A percentile compares a stretch with the other conserved stretches of the same genome.
Conservation (phyloP, 2,797 vertebrate species). For the Scarus forsteni region DNA sequence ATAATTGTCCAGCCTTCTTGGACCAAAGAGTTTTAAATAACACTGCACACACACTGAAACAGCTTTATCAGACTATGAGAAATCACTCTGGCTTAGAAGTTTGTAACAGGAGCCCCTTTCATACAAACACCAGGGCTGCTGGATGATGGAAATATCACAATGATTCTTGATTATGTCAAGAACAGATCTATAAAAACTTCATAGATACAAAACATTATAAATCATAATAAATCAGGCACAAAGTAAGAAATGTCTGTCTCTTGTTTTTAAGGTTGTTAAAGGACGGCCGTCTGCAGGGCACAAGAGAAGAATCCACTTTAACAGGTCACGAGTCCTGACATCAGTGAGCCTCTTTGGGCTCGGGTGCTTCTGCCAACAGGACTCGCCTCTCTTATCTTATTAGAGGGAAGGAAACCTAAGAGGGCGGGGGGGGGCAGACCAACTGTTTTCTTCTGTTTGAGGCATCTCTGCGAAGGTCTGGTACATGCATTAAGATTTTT, state of each 20-base stretch:
- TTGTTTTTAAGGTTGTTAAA: no score
- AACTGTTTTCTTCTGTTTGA: not conserved
- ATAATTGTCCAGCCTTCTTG: not conserved
- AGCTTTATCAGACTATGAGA: not conserved
- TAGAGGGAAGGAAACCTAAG: constrained; percentile 22
- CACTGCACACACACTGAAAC: not conserved
- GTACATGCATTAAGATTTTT: no score
- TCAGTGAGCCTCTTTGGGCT: constrained; percentile 11
- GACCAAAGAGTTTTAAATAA: not conserved
- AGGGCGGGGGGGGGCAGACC: constrained; percentile 2
- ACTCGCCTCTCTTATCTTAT: constrained; percentile 46
- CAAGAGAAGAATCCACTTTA: constrained; percentile 60
- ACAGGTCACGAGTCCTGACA: constrained; percentile 29
- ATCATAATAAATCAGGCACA: no score
- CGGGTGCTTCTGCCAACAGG: constrained; percentile 29
- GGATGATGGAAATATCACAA: no score
- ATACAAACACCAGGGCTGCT: no score
- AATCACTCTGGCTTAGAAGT: no score
- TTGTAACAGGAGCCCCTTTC: no score
- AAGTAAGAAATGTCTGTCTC: no score
- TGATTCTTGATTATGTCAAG: no score
- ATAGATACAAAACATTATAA: no score
- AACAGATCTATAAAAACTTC: no score
- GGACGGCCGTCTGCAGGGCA: constrained; percentile 29
- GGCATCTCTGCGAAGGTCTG: not conserved